Evolutionary conservation across 2,888 invertebrate species (phyloP).

Genomic region (Aromia moschata): DNA sequence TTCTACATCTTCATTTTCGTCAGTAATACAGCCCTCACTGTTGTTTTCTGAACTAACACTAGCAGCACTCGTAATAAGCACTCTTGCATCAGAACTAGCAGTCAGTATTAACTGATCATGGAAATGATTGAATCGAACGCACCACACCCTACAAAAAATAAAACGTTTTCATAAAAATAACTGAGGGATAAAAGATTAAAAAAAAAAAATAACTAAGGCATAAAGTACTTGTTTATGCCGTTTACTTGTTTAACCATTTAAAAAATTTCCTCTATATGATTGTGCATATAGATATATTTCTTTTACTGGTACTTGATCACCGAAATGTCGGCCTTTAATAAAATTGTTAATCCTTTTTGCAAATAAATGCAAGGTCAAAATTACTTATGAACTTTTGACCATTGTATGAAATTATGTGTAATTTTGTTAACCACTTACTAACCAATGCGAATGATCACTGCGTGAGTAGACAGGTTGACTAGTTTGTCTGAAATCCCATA

Average conservation of each 20-base stretch:
- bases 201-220: too few relatives aligned
- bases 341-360: too few relatives aligned
- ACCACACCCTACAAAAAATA: conserved; percentile 83
- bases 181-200: too few relatives aligned
- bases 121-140: conserved; percentile 93
- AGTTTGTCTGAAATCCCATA: conserved; percentile 94
- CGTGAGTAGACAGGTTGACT: conserved; percentile 81
- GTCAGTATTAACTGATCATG: conserved; percentile 96
- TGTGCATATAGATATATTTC: too few relatives aligned
- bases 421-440: conserved; percentile 30
- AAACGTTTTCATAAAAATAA: too few relatives aligned
- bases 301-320: too few relatives aligned
- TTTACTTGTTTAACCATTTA: too few relatives aligned
- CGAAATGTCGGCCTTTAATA: too few relatives aligned
- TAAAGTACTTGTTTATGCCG: too few relatives aligned
- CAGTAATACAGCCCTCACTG: conserved; percentile 64
- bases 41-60: conserved; percentile 86
- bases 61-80: conserved; percentile 86
- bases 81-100: conserved; percentile 94
- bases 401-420: neutral
- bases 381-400: too few relatives aligned
- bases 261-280: too few relatives aligned
- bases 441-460: conserved; percentile 90
- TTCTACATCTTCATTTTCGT: conserved; percentile 63
- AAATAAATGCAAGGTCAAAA: too few relatives aligned